Conservation (phyloP, 2,113 vertebrate genomes). For the Jacana jacana region DNA sequence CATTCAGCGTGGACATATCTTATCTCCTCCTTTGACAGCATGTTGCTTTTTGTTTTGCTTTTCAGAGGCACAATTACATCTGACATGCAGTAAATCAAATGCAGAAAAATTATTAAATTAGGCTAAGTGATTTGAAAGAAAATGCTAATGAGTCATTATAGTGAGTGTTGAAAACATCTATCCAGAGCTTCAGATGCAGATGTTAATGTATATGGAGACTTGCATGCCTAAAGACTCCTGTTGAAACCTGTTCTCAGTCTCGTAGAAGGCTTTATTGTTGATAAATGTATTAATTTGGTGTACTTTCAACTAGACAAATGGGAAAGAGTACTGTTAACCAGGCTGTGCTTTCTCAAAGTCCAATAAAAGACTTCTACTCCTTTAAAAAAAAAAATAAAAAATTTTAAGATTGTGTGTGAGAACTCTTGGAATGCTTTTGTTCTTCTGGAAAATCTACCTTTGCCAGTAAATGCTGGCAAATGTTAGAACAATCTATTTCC, state of each 20-base stretch:
- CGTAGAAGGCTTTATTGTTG: background rate
- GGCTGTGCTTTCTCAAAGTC: background rate
- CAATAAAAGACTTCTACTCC: background rate
- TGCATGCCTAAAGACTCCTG: background rate
- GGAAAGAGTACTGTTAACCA: background rate
- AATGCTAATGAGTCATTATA: background rate
- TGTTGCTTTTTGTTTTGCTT: background rate
- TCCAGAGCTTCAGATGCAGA: background rate
- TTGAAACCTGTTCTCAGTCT: background rate
- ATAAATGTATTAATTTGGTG: background rate
- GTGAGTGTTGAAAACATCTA: background rate
- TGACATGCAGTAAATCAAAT: constrained; percentile 2
- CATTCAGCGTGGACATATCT: background rate
- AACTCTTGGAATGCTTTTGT: background rate
- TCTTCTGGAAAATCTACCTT: background rate
- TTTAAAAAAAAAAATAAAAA: background rate
- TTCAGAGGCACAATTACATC: background rate
- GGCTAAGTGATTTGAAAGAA: background rate
- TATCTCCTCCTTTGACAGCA: background rate
- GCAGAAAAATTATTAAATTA: background rate
- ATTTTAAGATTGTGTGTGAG: background rate
- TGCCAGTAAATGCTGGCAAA: background rate
- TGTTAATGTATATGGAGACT: background rate
- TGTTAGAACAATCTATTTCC: background rate
- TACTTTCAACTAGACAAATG: background rate